A percentile compares a stretch with the other conserved stretches of the same genome.
Evolutionary conservation across 2,888 invertebrate genomes (phyloP).

Genomic region (Coecobrya sp.): DNA sequence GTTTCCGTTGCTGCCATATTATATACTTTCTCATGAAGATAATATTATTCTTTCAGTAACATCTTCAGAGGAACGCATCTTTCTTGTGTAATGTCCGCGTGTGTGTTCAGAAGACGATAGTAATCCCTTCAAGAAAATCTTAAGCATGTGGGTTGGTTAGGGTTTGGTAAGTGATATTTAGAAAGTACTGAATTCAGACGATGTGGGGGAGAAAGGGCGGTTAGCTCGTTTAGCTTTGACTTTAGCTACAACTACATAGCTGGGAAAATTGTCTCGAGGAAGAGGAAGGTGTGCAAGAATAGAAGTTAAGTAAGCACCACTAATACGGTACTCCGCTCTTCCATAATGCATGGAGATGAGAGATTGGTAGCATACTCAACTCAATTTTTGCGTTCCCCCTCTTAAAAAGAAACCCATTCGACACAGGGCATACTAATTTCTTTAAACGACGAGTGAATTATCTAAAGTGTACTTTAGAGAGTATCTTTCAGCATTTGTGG

Average conservation of each 20-base stretch:
- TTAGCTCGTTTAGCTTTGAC: conserved; percentile 21
- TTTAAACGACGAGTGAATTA: conserved; percentile 68
- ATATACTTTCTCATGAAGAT: not conserved
- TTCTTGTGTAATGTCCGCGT: conserved; percentile 9
- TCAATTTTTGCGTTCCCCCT: conserved; percentile 5
- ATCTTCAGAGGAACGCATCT: conserved; percentile 7
- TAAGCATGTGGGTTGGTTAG: conserved; percentile 46
- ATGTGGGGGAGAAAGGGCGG: not conserved
- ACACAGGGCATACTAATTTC: conserved; percentile 60
- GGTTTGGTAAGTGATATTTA: conserved; percentile 25
- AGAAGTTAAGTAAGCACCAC: not conserved
- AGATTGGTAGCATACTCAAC: conserved; percentile 34
- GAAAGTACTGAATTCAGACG: not conserved
- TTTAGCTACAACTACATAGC: not conserved
- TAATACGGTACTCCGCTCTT: conserved; percentile 1
- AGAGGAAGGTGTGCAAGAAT: not conserved
- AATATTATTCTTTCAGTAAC: conserved; percentile 44
- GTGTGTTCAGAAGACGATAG: not conserved
- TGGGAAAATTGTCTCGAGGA: conserved; percentile 19
- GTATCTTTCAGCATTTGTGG: conserved; percentile 41
- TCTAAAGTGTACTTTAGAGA: conserved; percentile 74
- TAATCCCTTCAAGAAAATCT: conserved; percentile 65
- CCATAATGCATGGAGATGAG: conserved; percentile 42
- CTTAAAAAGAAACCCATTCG: conserved; percentile 36
- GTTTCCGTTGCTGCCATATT: not conserved